Evolutionary conservation across 2,888 invertebrate species (phyloP).

Genomic region (Parnassius glacialis): DNA sequence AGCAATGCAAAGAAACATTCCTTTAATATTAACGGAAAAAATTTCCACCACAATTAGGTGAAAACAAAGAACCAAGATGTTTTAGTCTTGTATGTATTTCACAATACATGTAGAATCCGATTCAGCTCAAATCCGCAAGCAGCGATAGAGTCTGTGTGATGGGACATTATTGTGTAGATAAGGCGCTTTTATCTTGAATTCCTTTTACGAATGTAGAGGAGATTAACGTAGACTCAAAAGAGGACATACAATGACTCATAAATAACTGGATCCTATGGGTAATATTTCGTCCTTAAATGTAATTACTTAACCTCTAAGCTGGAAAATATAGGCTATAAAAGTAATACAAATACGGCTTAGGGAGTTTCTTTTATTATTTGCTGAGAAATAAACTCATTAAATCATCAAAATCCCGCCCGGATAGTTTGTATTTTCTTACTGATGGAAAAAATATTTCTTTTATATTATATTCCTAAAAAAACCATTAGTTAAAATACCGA

Average conservation of each 20-base stretch:
- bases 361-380: too few species aligned
- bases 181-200: slow-evolving; percentile 26
- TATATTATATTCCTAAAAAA: too few species aligned
- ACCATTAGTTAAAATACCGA: too few species aligned
- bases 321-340: too few species aligned
- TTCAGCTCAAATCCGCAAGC: slow-evolving; percentile 25
- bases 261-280: slow-evolving; percentile 11
- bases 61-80: slow-evolving; percentile 14
- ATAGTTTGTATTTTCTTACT: too few species aligned
- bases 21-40: too few species aligned
- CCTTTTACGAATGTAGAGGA: slow-evolving; percentile 20
- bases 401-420: too few species aligned
- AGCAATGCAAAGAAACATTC: too few species aligned
- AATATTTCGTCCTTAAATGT: slow-evolving; percentile 20
- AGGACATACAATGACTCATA: slow-evolving; percentile 20
- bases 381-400: too few species aligned
- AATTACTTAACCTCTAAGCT: slow-evolving; percentile 3
- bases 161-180: slow-evolving; percentile 26
- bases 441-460: too few species aligned
- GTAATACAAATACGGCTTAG: too few species aligned
- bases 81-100: slow-evolving; percentile 7
- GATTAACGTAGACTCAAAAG: slow-evolving; percentile 21
- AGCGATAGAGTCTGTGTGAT: slow-evolving; percentile 21
- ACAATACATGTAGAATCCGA: slow-evolving; percentile 24
- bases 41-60: background rate